Percentiles rank a stretch among this genome's conserved stretches.
These are phyloP conservation scores for Sander vitreus DNA, from an alignment of 2,113 vertebrate genomes.

Conservation along the genomic window DNA sequence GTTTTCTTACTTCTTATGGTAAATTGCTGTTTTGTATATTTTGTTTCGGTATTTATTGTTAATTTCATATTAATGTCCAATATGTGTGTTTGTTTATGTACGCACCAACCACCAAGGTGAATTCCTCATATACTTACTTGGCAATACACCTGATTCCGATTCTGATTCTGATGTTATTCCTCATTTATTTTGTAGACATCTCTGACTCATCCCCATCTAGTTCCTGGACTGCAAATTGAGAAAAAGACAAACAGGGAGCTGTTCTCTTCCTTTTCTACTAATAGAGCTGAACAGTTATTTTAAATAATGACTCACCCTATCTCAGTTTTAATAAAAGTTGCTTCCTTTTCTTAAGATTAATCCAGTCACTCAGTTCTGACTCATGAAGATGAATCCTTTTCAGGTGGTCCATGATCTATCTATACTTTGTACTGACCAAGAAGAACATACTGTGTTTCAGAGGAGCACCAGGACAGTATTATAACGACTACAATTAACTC, in stretches of 20 bases:
- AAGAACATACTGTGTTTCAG: background rate
- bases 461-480: background rate
- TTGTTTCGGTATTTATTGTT: too few species aligned
- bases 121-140: too few species aligned
- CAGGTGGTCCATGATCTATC: background rate
- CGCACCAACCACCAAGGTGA: too few species aligned
- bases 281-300: slow-evolving; percentile 13
- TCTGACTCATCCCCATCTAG: slow-evolving; percentile 1
- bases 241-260: background rate
- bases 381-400: slow-evolving; percentile 30
- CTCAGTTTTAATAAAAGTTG: slow-evolving; percentile 2
- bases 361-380: slow-evolving; percentile 21
- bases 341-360: background rate
- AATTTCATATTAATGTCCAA: too few species aligned
- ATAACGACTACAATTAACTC: background rate
- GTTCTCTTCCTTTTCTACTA: background rate
- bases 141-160: too few species aligned
- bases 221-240: slow-evolving; percentile 1
- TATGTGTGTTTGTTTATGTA: too few species aligned
- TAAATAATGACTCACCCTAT: slow-evolving; percentile 27
- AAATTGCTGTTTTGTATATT: too few species aligned
- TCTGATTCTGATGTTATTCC: background rate
- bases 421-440: background rate
- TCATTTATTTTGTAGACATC: background rate
- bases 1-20: too few species aligned